These are phyloP conservation scores for Physocephala rufipes DNA, from an alignment of 2,888 invertebrate species.

Conservation along the genomic window DNA sequence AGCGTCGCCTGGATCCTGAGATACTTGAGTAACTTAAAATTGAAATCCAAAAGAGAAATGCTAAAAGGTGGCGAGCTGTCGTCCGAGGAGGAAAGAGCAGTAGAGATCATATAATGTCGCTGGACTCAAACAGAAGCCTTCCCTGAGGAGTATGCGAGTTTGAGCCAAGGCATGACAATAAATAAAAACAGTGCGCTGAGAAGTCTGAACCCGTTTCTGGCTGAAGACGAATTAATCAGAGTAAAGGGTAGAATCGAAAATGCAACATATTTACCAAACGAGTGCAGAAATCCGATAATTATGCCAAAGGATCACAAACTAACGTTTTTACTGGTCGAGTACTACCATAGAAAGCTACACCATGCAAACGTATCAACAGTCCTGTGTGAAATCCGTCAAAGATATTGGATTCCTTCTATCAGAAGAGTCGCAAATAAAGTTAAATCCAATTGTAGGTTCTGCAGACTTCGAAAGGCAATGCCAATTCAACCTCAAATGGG, in stretches of 20 bases:
- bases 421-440: conserved; percentile 16
- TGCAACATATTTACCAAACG: conserved; percentile 27
- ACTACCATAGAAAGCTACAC: conserved; percentile 33
- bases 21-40: too few relatives aligned
- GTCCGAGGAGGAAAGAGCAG: conserved; percentile 23
- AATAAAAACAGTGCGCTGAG: background rate
- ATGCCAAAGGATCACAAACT: conserved; percentile 36
- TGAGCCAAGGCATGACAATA: conserved; percentile 10
- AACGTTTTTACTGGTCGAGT: conserved; percentile 31
- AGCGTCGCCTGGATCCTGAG: too few relatives aligned
- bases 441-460: conserved; percentile 7
- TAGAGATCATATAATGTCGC: background rate
- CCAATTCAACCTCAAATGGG: conserved; percentile 36
- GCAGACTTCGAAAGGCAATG: conserved; percentile 31
- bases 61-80: conserved; percentile 12
- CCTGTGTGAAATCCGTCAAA: conserved; percentile 35
- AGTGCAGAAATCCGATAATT: conserved; percentile 36
- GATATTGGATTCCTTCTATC: conserved; percentile 37
- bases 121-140: conserved; percentile 11
- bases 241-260: conserved; percentile 37
- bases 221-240: conserved; percentile 32
- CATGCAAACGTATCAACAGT: conserved; percentile 33
- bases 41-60: too few relatives aligned
- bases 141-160: background rate
- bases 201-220: conserved; percentile 28